Percentiles rank a stretch among this genome's conserved stretches.
These are phyloP conservation scores for Eupithecia dodoneata DNA, from an alignment of 2,888 invertebrate genomes.

Conservation along the genomic window DNA sequence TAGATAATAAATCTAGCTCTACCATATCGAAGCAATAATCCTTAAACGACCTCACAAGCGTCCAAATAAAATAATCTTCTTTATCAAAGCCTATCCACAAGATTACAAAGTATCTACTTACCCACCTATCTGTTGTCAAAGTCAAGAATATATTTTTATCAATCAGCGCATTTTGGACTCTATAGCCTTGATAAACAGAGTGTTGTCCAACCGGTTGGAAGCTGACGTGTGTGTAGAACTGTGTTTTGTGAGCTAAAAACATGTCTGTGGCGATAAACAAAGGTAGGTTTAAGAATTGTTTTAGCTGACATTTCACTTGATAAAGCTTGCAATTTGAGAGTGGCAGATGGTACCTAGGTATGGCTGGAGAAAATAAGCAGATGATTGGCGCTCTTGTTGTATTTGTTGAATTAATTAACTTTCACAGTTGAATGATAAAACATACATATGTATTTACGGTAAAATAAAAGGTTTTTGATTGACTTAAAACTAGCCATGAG, in stretches of 20 bases:
- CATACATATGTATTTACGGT: neutral
- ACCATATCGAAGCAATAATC: neutral
- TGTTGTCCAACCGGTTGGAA: constrained; percentile 21
- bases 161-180: constrained; percentile 17
- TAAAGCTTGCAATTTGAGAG: neutral
- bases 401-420: neutral
- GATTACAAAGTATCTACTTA: neutral
- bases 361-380: neutral
- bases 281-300: constrained; percentile 53
- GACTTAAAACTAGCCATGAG: neutral
- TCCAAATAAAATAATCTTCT: neutral
- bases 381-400: neutral
- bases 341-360: neutral
- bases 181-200: constrained; percentile 24
- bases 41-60: neutral
- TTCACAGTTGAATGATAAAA: neutral
- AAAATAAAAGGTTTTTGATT: neutral
- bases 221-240: constrained; percentile 45
- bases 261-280: constrained; percentile 75
- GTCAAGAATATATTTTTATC: constrained; percentile 6
- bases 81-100: neutral
- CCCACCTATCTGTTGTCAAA: constrained; percentile 6
- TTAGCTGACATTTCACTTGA: neutral
- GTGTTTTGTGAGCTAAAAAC: constrained; percentile 37
- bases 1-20: neutral